phyloP scores from a whole-genome alignment of 2,113 vertebrate genomes.

The Melozone crissalis region DNA sequence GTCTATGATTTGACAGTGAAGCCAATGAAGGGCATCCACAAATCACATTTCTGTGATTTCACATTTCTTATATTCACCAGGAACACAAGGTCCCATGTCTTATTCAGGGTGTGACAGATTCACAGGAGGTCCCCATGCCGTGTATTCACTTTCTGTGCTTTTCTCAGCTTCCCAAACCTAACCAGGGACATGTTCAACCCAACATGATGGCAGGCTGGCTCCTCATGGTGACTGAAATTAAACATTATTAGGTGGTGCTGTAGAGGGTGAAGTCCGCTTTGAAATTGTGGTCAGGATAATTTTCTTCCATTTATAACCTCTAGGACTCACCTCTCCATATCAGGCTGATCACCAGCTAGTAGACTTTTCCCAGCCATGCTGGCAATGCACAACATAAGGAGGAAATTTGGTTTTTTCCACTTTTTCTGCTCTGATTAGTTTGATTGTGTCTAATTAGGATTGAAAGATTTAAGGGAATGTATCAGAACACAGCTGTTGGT shows the following conservation, averaged over 20 bases:
- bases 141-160: background rate
- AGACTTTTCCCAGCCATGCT: background rate
- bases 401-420: accelerated
- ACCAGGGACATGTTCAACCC: background rate
- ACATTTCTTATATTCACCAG: background rate
- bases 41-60: background rate
- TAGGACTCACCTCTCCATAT: background rate
- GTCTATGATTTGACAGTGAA: background rate
- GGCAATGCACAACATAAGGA: background rate
- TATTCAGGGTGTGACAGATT: background rate
- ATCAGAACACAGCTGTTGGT: background rate
- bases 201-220: background rate
- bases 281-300: background rate
- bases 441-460: background rate
- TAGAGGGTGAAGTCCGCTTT: background rate
- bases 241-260: accelerated
- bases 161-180: background rate
- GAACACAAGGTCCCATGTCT: background rate
- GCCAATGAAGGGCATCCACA: background rate
- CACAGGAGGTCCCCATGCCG: background rate
- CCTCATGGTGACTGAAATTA: background rate
- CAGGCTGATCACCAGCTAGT: background rate
- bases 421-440: background rate
- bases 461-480: background rate
- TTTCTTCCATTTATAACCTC: background rate